Evolutionary conservation across 2,888 invertebrate species (phyloP).

Genomic region (Pristionchus mayeri): DNA sequence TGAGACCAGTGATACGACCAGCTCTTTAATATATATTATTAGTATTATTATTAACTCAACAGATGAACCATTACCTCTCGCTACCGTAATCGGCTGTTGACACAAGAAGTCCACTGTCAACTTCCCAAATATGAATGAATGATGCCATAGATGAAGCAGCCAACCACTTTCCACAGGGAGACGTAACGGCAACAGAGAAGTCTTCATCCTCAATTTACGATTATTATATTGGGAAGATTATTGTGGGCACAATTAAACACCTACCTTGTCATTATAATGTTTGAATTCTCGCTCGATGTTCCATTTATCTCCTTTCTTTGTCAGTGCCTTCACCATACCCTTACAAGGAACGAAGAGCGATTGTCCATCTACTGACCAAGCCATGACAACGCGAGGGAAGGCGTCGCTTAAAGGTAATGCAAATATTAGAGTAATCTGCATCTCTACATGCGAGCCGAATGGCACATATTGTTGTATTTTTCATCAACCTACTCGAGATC

Average conservation of each 20-base stretch:
- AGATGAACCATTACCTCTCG: neutral
- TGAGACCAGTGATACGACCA: slow-evolving; percentile 19
- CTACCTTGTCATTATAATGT: neutral
- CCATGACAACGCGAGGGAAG: slow-evolving; percentile 49
- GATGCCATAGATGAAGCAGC: slow-evolving; percentile 56
- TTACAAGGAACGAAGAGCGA: slow-evolving; percentile 55
- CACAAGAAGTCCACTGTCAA: slow-evolving; percentile 48
- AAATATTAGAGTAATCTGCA: neutral
- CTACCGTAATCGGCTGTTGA: slow-evolving; percentile 50
- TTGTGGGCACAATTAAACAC: neutral
- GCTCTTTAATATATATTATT: slow-evolving; percentile 5
- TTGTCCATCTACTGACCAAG: slow-evolving; percentile 53
- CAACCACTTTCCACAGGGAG: slow-evolving; percentile 54
- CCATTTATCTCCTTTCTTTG: slow-evolving; percentile 30
- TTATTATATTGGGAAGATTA: neutral
- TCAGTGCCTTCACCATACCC: slow-evolving; percentile 52
- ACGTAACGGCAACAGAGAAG: slow-evolving; percentile 50
- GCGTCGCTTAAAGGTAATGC: slow-evolving; percentile 51
- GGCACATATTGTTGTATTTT: neutral
- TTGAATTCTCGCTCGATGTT: slow-evolving; percentile 1
- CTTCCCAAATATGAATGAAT: slow-evolving; percentile 56
- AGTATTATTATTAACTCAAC: neutral
- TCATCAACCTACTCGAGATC: slow-evolving; percentile 52
- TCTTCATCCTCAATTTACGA: neutral
- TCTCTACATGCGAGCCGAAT: neutral